These are phyloP conservation scores for Harpalus rufipes DNA, from an alignment of 2,888 invertebrate species.

Conservation along the genomic window DNA sequence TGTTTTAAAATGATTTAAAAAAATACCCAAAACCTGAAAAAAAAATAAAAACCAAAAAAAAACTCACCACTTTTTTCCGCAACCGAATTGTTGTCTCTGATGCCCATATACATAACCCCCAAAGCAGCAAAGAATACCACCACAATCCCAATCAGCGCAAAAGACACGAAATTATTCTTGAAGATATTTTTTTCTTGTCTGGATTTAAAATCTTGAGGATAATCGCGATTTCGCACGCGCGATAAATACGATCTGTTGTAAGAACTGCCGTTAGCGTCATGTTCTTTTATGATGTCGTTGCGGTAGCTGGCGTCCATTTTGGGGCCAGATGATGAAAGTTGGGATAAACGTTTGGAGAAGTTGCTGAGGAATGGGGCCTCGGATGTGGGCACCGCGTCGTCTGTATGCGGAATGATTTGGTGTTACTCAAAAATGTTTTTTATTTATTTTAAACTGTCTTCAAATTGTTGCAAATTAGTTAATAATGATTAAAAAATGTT, in stretches of 20 bases:
- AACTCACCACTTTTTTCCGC: slow-evolving; percentile 79
- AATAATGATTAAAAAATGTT: too few species aligned
- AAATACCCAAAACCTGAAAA: too few species aligned
- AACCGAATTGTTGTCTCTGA: slow-evolving; percentile 77
- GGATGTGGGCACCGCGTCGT: slow-evolving; percentile 74
- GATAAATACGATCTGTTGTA: slow-evolving; percentile 67
- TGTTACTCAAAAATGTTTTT: too few species aligned
- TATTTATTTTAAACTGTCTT: too few species aligned
- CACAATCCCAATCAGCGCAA: slow-evolving; percentile 81
- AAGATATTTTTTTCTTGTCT: slow-evolving; percentile 78
- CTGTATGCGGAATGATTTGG: neutral
- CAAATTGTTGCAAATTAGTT: too few species aligned
- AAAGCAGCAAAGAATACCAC: slow-evolving; percentile 84
- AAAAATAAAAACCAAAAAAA: too few species aligned
- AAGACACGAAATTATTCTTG: slow-evolving; percentile 83
- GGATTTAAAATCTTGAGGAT: slow-evolving; percentile 73
- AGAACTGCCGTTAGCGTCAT: slow-evolving; percentile 75
- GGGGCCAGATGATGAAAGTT: slow-evolving; percentile 71
- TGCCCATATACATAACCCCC: slow-evolving; percentile 84
- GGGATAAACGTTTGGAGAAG: slow-evolving; percentile 83
- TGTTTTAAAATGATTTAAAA: too few species aligned
- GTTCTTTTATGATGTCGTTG: slow-evolving; percentile 75
- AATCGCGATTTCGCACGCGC: slow-evolving; percentile 72
- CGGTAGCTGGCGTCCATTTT: slow-evolving; percentile 73
- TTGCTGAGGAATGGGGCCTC: slow-evolving; percentile 86